Percentiles rank a stretch among this genome's conserved stretches.
These are phyloP conservation scores for Plecotus auritus DNA, from an alignment of 2,113 vertebrate species.

Conservation along the genomic window DNA sequence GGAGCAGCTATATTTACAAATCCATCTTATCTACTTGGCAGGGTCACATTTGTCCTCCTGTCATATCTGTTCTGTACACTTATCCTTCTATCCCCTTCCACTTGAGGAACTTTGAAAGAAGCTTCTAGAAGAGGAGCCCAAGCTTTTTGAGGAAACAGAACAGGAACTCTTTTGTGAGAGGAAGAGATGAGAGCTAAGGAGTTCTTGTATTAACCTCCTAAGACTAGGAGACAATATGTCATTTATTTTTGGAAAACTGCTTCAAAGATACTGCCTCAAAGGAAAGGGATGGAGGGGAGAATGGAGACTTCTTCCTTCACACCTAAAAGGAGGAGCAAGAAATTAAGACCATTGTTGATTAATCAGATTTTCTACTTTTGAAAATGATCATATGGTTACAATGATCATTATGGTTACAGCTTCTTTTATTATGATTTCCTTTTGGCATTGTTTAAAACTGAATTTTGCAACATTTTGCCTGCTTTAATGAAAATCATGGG, in stretches of 20 bases:
- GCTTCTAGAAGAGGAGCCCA: not conserved
- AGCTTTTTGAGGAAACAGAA: not conserved
- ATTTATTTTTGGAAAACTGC: not conserved
- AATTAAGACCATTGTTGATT: not conserved
- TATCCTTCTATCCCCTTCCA: too few relatives aligned
- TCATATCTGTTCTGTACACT: not conserved
- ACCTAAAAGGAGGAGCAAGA: not conserved
- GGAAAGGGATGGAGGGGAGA: not conserved
- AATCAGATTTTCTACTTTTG: not conserved
- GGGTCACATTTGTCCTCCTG: too few relatives aligned
- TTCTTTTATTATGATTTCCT: slow-evolving; percentile 51
- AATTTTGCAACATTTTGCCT: slow-evolving; percentile 75
- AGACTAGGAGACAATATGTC: not conserved
- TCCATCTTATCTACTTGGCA: not conserved
- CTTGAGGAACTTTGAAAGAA: not conserved
- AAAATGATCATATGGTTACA: slow-evolving; percentile 75
- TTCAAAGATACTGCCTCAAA: not conserved
- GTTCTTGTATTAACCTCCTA: not conserved
- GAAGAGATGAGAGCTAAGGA: not conserved
- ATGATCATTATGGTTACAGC: slow-evolving; percentile 45
- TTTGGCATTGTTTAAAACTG: slow-evolving; percentile 73
- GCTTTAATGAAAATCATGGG: slow-evolving; percentile 71
- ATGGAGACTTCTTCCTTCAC: not conserved
- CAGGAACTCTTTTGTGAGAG: not conserved
- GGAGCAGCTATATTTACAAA: not conserved